A percentile compares a stretch with the other conserved stretches of the same genome.
phyloP scores from a whole-genome alignment of 1,140 invertebrate genomes.

The Magallana angulata region DNA sequence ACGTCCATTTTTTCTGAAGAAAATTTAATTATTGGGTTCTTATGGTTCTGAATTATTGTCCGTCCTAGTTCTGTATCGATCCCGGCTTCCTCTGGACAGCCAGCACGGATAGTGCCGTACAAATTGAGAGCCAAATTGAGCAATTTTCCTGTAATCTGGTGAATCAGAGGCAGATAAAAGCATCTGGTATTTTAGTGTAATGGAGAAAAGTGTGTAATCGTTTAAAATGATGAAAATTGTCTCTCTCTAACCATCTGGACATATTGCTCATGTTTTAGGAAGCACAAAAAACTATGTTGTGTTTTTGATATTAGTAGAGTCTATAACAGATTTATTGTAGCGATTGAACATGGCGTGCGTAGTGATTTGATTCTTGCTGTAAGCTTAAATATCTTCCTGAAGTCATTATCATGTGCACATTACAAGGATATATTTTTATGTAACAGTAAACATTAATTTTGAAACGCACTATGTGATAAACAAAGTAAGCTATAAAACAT shows the following conservation, averaged over 20 bases:
- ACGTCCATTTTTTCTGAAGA: not conserved
- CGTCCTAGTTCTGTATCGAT: not conserved
- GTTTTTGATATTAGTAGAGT: not conserved
- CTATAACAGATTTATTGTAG: too few relatives aligned
- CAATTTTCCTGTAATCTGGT: constrained; percentile 26
- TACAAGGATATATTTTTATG: too few relatives aligned
- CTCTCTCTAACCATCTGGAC: constrained; percentile 1
- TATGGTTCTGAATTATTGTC: not conserved
- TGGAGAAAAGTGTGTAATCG: constrained; percentile 28
- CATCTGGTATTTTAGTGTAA: constrained; percentile 18
- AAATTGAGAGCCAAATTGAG: constrained; percentile 25
- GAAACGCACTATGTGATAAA: too few relatives aligned
- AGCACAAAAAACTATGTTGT: not conserved
- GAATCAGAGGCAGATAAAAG: constrained; percentile 16
- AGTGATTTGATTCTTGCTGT: too few relatives aligned
- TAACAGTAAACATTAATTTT: too few relatives aligned
- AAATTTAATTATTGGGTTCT: not conserved
- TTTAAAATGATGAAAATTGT: constrained; percentile 1
- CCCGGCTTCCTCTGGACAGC: not conserved
- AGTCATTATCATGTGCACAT: too few relatives aligned
- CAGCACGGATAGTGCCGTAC: not conserved
- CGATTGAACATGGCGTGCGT: too few relatives aligned
- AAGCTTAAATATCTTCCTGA: too few relatives aligned
- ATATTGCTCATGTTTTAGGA: not conserved
- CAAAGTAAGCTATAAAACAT: too few relatives aligned